These are phyloP conservation scores for Scrobipalpa costella DNA, from an alignment of 2,888 invertebrate species.

Conservation along the genomic window DNA sequence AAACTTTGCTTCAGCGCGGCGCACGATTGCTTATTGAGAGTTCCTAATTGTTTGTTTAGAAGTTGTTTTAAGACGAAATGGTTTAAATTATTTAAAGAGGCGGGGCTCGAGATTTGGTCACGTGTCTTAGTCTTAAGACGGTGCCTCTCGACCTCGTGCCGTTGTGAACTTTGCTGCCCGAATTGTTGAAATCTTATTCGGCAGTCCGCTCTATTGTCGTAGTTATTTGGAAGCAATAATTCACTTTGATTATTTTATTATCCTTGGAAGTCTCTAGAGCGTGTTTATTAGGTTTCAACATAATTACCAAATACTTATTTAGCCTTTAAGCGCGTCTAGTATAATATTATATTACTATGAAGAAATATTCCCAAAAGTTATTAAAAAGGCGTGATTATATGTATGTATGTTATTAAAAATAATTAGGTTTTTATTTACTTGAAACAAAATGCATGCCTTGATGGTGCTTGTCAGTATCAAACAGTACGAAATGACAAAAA, in stretches of 20 bases:
- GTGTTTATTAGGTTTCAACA: background rate
- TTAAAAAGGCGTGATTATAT: no score
- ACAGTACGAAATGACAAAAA: background rate
- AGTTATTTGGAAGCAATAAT: conserved; percentile 39
- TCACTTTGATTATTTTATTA: conserved; percentile 18
- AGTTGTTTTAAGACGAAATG: conserved; percentile 54
- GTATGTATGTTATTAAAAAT: no score
- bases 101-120: conserved; percentile 55
- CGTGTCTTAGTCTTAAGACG: conserved; percentile 53
- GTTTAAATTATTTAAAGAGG: conserved; percentile 64
- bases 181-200: conserved; percentile 40
- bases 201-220: conserved; percentile 44
- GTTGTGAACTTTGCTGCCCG: conserved; percentile 32
- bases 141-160: conserved; percentile 48
- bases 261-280: background rate
- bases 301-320: background rate
- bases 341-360: no score
- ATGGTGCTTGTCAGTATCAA: background rate
- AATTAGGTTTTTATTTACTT: no score
- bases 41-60: conserved; percentile 65
- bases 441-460: background rate
- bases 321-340: no score
- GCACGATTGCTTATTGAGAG: conserved; percentile 45
- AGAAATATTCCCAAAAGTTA: no score
- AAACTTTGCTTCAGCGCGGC: conserved; percentile 30